These are phyloP conservation scores for Pluvianellus socialis DNA, from an alignment of 2,113 vertebrate genomes.

Conservation along the genomic window DNA sequence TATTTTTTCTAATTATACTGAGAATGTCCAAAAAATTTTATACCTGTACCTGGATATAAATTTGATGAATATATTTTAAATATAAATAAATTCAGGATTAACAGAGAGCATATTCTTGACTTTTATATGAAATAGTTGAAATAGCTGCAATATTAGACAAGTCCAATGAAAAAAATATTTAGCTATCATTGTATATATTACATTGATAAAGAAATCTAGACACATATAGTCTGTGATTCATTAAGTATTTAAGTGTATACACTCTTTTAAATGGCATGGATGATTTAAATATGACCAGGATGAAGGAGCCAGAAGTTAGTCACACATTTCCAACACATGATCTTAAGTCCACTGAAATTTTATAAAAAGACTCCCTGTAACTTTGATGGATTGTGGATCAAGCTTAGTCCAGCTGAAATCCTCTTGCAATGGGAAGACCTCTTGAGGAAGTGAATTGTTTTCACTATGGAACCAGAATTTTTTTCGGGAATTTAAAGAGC, in stretches of 20 bases:
- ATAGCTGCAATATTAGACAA: background rate
- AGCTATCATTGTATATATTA: background rate
- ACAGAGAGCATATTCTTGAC: background rate
- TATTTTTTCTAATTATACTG: background rate
- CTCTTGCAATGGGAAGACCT: background rate
- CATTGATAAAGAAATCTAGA: background rate
- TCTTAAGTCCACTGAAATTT: background rate
- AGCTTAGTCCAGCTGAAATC: background rate
- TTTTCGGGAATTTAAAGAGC: background rate
- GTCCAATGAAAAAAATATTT: background rate
- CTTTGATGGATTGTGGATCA: background rate
- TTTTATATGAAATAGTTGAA: background rate
- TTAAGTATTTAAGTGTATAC: background rate
- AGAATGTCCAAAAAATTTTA: background rate
- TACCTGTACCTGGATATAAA: background rate
- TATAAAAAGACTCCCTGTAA: background rate
- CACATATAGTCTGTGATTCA: background rate
- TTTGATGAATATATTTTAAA: background rate
- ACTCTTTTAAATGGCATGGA: background rate
- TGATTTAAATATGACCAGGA: background rate
- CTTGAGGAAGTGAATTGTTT: background rate
- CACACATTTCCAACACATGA: background rate
- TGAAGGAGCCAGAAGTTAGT: background rate
- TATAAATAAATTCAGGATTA: background rate
- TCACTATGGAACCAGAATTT: background rate